Evolutionary conservation across 2,888 invertebrate species (phyloP).

Genomic region (Argyresthia albistria): DNA sequence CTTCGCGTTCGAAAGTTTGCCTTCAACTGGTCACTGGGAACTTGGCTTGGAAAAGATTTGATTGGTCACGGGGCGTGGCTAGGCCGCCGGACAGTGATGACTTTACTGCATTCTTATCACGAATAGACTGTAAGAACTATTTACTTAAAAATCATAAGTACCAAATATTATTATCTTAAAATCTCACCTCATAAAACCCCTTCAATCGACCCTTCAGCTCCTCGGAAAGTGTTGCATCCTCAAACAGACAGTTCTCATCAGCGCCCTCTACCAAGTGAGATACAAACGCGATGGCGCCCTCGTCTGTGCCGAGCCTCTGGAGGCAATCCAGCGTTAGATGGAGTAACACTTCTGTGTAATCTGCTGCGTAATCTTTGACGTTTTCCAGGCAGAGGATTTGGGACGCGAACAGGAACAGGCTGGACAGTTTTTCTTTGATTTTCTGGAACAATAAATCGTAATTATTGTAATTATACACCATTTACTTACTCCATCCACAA

Average conservation of each 20-base stretch:
- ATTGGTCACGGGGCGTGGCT: too few species aligned
- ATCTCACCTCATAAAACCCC: conserved; percentile 4
- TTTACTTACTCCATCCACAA: too few species aligned
- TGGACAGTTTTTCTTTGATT: conserved; percentile 10
- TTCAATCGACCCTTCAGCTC: neutral
- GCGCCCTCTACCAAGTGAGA: neutral
- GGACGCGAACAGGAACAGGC: conserved; percentile 11
- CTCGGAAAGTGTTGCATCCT: neutral
- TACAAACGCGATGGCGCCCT: neutral
- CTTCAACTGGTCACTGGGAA: too few species aligned
- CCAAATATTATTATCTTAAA: neutral
- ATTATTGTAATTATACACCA: too few species aligned
- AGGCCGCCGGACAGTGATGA: too few species aligned
- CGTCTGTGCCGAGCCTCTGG: neutral
- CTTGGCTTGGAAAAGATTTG: too few species aligned
- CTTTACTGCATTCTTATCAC: too few species aligned
- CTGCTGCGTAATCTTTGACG: neutral
- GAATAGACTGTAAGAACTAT: too few species aligned
- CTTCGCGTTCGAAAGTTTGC: too few species aligned
- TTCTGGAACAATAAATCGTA: conserved; percentile 9
- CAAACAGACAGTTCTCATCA: neutral
- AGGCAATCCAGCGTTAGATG: neutral
- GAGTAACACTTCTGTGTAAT: neutral
- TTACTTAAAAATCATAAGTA: too few species aligned
- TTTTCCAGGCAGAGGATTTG: conserved; percentile 10